Percentiles rank a stretch among this genome's conserved stretches.
Conservation (phyloP, 2,888 invertebrate species). For the Argyra leucocephala region DNA sequence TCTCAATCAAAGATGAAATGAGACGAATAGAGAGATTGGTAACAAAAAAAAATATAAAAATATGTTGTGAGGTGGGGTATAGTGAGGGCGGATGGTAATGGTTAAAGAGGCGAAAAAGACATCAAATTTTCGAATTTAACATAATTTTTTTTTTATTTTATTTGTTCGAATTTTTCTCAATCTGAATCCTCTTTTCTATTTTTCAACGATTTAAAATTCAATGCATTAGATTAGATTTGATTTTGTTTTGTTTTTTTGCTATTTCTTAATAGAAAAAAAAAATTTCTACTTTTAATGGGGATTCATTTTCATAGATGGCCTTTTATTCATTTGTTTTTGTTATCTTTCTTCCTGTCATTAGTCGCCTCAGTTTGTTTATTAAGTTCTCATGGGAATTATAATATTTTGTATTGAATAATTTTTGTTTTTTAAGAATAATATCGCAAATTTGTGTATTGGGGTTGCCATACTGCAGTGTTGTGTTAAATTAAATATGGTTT, state of each 20-base stretch:
- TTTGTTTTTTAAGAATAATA: too few species aligned
- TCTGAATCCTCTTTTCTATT: background rate
- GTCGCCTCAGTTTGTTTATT: conserved; percentile 10
- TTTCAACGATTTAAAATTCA: background rate
- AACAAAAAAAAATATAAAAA: background rate
- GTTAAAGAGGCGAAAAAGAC: conserved; percentile 23
- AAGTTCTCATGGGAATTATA: conserved; percentile 17
- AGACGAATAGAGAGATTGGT: background rate
- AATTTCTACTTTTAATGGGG: conserved; percentile 15
- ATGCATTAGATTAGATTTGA: background rate
- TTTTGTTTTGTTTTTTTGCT: too few species aligned
- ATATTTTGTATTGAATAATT: conserved; percentile 13
- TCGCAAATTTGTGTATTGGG: too few species aligned
- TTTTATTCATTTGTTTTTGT: conserved; percentile 8
- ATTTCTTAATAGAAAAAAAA: background rate
- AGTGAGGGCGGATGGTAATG: conserved; percentile 8
- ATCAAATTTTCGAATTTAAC: conserved; percentile 20
- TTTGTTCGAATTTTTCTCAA: too few species aligned
- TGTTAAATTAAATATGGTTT: too few species aligned
- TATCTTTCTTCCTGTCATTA: background rate
- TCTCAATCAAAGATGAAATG: background rate
- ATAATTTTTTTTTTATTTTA: conserved; percentile 15
- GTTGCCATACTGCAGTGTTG: too few species aligned
- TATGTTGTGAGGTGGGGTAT: too few species aligned
- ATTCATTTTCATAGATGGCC: conserved; percentile 11